A percentile compares a stretch with the other conserved stretches of the same genome.
Evolutionary conservation across 2,797 vertebrate genomes (phyloP).

Genomic region (Thamnophis elegans): DNA sequence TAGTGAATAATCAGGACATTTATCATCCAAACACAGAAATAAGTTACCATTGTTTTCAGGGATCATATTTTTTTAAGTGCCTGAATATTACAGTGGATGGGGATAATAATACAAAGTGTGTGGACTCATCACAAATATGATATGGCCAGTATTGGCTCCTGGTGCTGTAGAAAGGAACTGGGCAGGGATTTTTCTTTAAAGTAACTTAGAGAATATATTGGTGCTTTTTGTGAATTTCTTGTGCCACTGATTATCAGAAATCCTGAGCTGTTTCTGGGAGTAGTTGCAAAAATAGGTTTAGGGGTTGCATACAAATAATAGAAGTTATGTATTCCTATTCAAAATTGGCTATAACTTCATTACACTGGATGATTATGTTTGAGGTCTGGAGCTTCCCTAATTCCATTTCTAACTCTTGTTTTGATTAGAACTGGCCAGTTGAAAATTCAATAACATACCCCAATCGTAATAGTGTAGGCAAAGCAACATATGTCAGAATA

Average conservation of each 20-base stretch:
- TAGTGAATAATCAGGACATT: neutral
- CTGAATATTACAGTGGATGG: neutral
- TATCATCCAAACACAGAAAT: neutral
- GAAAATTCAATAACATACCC: neutral
- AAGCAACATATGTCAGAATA: neutral
- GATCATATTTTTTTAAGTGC: neutral
- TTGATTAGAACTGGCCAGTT: neutral
- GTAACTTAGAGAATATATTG: neutral
- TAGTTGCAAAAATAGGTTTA: neutral
- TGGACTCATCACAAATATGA: neutral
- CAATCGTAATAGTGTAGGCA: neutral
- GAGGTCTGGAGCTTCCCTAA: neutral
- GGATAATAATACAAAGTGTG: neutral
- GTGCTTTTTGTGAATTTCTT: neutral
- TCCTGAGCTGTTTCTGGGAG: neutral
- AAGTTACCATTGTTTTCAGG: neutral
- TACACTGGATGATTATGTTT: neutral
- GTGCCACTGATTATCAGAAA: neutral
- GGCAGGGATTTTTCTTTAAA: neutral
- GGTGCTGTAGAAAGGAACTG: neutral
- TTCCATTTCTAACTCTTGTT: neutral
- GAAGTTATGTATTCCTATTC: neutral
- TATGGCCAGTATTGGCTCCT: neutral
- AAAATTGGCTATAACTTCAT: neutral
- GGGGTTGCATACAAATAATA: neutral